Evolutionary conservation across 2,113 vertebrate species (phyloP).

Genomic region (Alethe diademata): DNA sequence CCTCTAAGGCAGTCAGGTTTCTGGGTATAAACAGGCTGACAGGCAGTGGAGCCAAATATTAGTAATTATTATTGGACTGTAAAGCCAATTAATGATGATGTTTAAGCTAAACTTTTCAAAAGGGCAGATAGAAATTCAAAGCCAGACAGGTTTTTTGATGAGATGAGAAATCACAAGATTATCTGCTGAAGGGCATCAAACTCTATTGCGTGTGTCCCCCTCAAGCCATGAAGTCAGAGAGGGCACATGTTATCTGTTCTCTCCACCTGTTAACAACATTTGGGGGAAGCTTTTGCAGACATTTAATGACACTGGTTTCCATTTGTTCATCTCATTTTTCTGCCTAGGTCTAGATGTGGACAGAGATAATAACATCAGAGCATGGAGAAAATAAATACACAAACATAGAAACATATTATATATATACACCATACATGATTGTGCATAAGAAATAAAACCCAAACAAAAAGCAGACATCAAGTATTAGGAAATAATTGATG

Average conservation of each 20-base stretch:
- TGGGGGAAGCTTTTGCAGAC: neutral
- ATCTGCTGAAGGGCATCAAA: neutral
- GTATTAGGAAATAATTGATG: neutral
- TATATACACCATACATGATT: neutral
- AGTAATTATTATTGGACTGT: neutral
- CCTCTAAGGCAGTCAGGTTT: neutral
- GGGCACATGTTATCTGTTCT: neutral
- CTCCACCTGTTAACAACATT: conserved; percentile 3
- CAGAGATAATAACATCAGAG: neutral
- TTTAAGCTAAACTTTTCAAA: neutral
- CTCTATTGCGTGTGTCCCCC: rapidly evolving
- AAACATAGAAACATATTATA: neutral
- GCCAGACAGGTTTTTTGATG: neutral
- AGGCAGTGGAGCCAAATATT: neutral
- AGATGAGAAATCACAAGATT: neutral
- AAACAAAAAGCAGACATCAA: neutral
- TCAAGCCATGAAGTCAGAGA: neutral
- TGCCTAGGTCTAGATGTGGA: neutral
- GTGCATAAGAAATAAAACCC: neutral
- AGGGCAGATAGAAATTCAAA: neutral
- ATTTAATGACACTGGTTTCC: neutral
- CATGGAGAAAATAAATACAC: neutral
- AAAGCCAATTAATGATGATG: neutral
- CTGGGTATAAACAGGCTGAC: neutral
- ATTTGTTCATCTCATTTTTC: conserved; percentile 18